phyloP scores from a whole-genome alignment of 2,888 invertebrate species.

The Nemurella pictetii region DNA sequence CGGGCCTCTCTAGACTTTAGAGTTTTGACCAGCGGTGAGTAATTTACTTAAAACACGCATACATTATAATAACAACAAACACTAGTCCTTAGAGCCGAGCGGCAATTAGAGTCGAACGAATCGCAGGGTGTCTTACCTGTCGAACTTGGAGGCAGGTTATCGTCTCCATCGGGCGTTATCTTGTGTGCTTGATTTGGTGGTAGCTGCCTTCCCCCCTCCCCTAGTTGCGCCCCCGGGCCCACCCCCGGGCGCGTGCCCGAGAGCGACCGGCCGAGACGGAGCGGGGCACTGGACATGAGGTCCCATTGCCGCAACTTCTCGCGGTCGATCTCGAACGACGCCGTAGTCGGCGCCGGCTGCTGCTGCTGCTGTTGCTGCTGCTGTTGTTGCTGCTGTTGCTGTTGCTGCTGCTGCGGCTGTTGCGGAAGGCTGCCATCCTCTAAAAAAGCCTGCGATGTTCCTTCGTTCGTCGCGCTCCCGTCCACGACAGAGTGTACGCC shows the following conservation, averaged over 20 bases:
- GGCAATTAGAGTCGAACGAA: background rate
- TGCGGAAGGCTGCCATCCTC: constrained; percentile 55
- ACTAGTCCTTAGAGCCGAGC: background rate
- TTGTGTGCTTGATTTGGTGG: constrained; percentile 32
- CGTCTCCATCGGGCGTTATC: constrained; percentile 25
- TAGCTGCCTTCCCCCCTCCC: constrained; percentile 36
- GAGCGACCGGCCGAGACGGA: constrained; percentile 33
- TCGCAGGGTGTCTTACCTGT: constrained; percentile 38
- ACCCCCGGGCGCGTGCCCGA: constrained; percentile 30
- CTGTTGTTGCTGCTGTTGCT: no score
- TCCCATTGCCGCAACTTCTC: constrained; percentile 88
- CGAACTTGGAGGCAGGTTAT: constrained; percentile 33
- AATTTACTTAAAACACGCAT: background rate
- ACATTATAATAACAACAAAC: background rate
- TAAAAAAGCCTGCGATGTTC: constrained; percentile 51
- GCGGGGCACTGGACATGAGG: constrained; percentile 78
- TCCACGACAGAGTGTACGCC: constrained; percentile 32
- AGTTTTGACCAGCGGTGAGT: background rate
- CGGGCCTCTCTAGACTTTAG: background rate
- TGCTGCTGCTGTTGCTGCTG: no score
- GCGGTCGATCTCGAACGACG: constrained; percentile 67
- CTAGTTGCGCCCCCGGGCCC: constrained; percentile 34
- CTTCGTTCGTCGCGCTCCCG: constrained; percentile 21
- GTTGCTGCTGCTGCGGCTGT: no score
- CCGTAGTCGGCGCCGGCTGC: constrained; percentile 49